Evolutionary conservation across 1,140 invertebrate species (phyloP), one percentile per base, ranked within the genome.

Genomic region (Helicoverpa zea): DNA sequence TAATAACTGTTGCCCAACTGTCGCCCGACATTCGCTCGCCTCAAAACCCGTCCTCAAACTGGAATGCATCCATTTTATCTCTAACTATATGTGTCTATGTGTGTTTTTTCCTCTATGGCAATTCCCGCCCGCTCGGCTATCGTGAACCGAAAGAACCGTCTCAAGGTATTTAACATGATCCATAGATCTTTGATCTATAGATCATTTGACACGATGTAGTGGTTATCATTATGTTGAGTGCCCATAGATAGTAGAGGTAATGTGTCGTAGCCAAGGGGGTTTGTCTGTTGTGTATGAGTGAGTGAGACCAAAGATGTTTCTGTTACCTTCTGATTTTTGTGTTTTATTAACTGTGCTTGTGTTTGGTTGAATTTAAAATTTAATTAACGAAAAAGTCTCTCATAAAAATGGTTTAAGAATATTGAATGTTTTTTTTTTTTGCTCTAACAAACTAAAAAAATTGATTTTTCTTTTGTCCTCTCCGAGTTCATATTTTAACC

Each of bases 191-290:
- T 61, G 73, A 18, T 76, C 70, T 52, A 81, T 83, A 52, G 76
- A 81, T 63, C 80, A 80, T 75, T 73, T 88, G 85, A 89, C 86
- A 90, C 88, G 56, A 86, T 70, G 88, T 92, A 92, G 91, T 93
- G 85, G 87, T 91, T 23, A 87, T 86, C 85, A 86, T 88, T 84
- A 86, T 87, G 87, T 88, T 88, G 63, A 88, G 85, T 91, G 89
- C 88, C 83, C 85, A 87, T 92, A 93, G 88, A 84, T 90, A 23
- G 91, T 94, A 94, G 92, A 92, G 89, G 88, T 92, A 90, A 88
- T 94, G 92, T 94, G 92, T 94, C 91, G 92, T 95, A 95, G 94
- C 94, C 93, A 95, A 95, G 93, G 94, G 94, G 94, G 94, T 95
- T 90, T 92, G 90, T 91, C 83, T 91, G 90, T 91, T 91, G 90